These are phyloP conservation scores for Vultur gryphus DNA, from an alignment of 2,797 vertebrate genomes.

Conservation along the genomic window DNA sequence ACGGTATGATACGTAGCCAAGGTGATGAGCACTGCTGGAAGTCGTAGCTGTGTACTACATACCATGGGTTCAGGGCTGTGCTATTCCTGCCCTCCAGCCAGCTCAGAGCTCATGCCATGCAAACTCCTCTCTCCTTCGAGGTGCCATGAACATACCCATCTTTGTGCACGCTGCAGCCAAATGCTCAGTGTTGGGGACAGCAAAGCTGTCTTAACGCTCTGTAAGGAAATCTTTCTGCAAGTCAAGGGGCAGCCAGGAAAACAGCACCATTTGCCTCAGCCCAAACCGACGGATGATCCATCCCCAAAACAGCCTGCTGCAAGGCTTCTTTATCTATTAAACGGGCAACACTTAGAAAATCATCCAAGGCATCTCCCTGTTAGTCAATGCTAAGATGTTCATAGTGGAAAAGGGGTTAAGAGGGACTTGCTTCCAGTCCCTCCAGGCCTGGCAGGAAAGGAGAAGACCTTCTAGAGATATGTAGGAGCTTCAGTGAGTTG, in stretches of 20 bases:
- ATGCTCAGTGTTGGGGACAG: not conserved
- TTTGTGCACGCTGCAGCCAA: not conserved
- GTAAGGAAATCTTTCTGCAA: not conserved
- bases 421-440: not conserved
- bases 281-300: not conserved
- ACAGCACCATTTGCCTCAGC: not conserved
- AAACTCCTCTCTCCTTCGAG: not conserved
- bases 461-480: not conserved
- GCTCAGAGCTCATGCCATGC: not conserved
- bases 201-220: not conserved
- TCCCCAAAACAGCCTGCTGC: not conserved
- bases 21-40: not conserved
- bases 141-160: too few species aligned
- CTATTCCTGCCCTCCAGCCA: not conserved
- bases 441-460: not conserved
- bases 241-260: not conserved
- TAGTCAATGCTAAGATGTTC: not conserved
- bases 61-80: not conserved
- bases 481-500: not conserved
- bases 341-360: not conserved
- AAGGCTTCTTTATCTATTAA: not conserved
- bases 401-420: not conserved
- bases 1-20: accelerated
- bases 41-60: not conserved
- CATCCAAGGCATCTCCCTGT: not conserved